Percentiles rank a stretch among this genome's conserved stretches.
phyloP scores from a whole-genome alignment of 2,797 vertebrate species.

The Australoheros facetus region DNA sequence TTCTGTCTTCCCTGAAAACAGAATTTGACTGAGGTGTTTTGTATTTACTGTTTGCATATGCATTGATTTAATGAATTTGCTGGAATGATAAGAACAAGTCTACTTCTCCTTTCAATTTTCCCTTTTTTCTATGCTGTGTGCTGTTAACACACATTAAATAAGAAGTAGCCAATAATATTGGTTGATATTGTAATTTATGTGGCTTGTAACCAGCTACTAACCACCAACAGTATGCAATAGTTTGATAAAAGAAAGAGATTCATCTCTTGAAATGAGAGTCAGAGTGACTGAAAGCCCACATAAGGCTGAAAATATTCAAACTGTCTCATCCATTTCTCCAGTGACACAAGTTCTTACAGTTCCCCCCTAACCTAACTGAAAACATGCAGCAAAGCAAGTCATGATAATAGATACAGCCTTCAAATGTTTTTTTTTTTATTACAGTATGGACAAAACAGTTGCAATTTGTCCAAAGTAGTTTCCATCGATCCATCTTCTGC shows the following conservation, averaged over 20 bases:
- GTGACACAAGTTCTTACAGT: conserved; percentile 1
- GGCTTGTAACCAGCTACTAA: not conserved
- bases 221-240: not conserved
- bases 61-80: too few relatives aligned
- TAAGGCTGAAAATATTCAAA: conserved; percentile 18
- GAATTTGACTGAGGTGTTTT: not conserved
- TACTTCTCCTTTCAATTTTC: not conserved
- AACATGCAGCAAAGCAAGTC: not conserved
- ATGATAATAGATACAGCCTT: not conserved
- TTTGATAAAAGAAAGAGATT: conserved; percentile 2
- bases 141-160: too few relatives aligned
- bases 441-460: not conserved
- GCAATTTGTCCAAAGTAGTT: not conserved
- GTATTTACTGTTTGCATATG: too few relatives aligned
- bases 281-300: not conserved
- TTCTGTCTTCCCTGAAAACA: not conserved
- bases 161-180: too few relatives aligned
- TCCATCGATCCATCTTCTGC: not conserved
- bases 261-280: not conserved
- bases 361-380: not conserved
- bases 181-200: too few relatives aligned
- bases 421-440: not conserved
- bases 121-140: too few relatives aligned
- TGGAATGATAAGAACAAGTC: too few relatives aligned
- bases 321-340: not conserved